Percentiles rank a stretch among this genome's conserved stretches.
Conservation (phyloP, 2,888 invertebrate genomes). For the Crossocerus cetratus region DNA sequence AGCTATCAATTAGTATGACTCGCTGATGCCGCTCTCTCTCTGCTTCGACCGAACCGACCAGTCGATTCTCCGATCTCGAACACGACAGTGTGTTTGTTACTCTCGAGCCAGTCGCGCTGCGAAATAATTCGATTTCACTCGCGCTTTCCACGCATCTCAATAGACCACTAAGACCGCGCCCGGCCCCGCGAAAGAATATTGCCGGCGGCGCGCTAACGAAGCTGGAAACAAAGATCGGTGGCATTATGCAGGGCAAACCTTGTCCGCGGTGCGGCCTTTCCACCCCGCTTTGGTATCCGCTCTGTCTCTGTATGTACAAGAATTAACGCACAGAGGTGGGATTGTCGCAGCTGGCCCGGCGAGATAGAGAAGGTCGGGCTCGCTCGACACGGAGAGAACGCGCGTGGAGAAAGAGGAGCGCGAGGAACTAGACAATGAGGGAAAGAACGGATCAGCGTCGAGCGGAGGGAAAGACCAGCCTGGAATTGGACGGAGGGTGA, state of each 20-base stretch:
- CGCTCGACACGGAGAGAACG: slow-evolving; percentile 51
- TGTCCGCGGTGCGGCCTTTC: slow-evolving; percentile 58
- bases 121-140: too few relatives aligned
- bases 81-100: too few relatives aligned
- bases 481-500: slow-evolving; percentile 44
- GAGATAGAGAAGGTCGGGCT: slow-evolving; percentile 69
- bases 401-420: slow-evolving; percentile 26
- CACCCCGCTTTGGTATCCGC: slow-evolving; percentile 57
- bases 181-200: slow-evolving; percentile 31
- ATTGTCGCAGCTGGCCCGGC: slow-evolving; percentile 72
- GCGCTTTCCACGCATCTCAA: too few relatives aligned
- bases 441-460: slow-evolving; percentile 19
- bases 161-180: neutral
- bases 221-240: slow-evolving; percentile 55
- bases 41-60: slow-evolving; percentile 30
- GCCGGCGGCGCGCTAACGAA: slow-evolving; percentile 22
- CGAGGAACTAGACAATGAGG: slow-evolving; percentile 26
- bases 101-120: too few relatives aligned
- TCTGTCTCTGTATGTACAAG: slow-evolving; percentile 63
- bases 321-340: slow-evolving; percentile 72
- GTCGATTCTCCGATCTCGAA: slow-evolving; percentile 16
- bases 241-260: slow-evolving; percentile 71
- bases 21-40: slow-evolving; percentile 39
- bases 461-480: slow-evolving; percentile 5
- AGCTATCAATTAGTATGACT: slow-evolving; percentile 63